These are phyloP conservation scores for Cryptus viduatorius DNA, from an alignment of 2,888 invertebrate genomes.

Conservation along the genomic window DNA sequence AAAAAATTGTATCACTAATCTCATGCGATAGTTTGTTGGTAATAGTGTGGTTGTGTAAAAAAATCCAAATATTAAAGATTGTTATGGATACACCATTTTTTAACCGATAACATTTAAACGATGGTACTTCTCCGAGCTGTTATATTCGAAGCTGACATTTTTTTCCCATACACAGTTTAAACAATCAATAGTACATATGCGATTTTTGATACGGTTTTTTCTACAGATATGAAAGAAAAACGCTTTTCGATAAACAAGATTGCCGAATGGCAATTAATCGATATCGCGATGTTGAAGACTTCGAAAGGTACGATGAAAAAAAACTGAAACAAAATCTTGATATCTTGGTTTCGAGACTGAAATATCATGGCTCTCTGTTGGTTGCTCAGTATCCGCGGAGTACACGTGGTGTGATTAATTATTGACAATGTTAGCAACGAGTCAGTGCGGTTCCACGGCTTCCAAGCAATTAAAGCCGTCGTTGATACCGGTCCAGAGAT, in stretches of 20 bases:
- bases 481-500: constrained; percentile 16
- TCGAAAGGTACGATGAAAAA: neutral
- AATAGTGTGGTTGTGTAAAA: too few species aligned
- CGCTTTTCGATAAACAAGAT: neutral
- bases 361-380: neutral
- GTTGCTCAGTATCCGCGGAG: constrained; percentile 9
- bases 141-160: too few species aligned
- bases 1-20: too few species aligned
- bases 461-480: constrained; percentile 38
- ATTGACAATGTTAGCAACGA: constrained; percentile 39
- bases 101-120: too few species aligned
- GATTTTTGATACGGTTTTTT: too few species aligned
- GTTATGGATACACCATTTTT: too few species aligned
- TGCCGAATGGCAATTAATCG: neutral
- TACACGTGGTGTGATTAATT: constrained; percentile 31
- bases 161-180: too few species aligned
- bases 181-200: too few species aligned
- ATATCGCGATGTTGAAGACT: neutral
- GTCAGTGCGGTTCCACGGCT: constrained; percentile 30
- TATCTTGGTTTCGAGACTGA: constrained; percentile 3
- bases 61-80: too few species aligned
- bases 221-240: too few species aligned
- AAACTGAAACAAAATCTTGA: neutral
- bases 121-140: too few species aligned
- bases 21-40: too few species aligned